These are phyloP conservation scores for Reticulitermes lucifugus DNA, from an alignment of 2,888 invertebrate species.

Conservation along the genomic window DNA sequence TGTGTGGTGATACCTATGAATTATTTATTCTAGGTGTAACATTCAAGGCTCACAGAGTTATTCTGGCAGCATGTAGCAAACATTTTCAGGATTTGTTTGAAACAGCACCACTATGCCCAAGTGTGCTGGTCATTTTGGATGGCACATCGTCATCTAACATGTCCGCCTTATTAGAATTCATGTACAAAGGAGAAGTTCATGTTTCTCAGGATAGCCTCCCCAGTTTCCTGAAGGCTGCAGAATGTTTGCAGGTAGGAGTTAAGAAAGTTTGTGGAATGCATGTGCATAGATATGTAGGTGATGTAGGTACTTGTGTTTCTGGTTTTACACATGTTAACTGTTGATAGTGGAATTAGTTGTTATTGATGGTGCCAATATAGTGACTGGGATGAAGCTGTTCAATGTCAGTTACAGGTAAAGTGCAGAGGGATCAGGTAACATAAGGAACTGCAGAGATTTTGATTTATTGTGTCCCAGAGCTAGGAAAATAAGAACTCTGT, in stretches of 20 bases:
- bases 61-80: slow-evolving; percentile 92
- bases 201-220: slow-evolving; percentile 92
- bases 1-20: background rate
- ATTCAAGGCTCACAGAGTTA: slow-evolving; percentile 91
- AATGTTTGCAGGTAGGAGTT: slow-evolving; percentile 81
- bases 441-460: too few relatives aligned
- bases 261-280: background rate
- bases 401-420: too few relatives aligned
- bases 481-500: too few relatives aligned
- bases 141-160: slow-evolving; percentile 91
- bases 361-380: too few relatives aligned
- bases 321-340: too few relatives aligned
- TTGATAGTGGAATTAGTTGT: too few relatives aligned
- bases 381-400: too few relatives aligned
- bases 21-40: slow-evolving; percentile 77
- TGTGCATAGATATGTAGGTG: background rate
- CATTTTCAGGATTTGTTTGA: slow-evolving; percentile 93
- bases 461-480: too few relatives aligned
- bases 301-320: background rate
- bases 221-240: slow-evolving; percentile 91
- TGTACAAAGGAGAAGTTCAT: slow-evolving; percentile 95
- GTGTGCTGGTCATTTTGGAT: slow-evolving; percentile 87
- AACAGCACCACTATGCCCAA: slow-evolving; percentile 84
- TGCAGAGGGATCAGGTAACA: too few relatives aligned
- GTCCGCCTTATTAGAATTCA: slow-evolving; percentile 91